Percentiles rank a stretch among this genome's conserved stretches.
Evolutionary conservation across 2,113 vertebrate genomes (phyloP).

Genomic region (Micronycteris hirsuta): DNA sequence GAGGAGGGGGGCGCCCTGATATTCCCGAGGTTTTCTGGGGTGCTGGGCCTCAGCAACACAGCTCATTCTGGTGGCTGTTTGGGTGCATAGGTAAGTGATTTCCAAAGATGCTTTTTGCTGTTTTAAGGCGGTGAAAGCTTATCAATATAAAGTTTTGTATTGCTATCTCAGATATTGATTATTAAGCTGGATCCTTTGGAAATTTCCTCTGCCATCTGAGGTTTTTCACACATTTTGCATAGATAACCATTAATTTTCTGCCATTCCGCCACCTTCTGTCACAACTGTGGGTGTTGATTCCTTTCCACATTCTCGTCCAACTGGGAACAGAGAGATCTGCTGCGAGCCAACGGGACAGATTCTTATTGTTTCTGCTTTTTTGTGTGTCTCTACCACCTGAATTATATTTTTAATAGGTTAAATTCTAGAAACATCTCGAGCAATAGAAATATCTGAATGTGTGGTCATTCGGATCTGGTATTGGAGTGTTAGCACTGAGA

Average conservation of each 20-base stretch:
- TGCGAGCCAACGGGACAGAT: not conserved
- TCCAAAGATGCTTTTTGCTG: not conserved
- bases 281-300: not conserved
- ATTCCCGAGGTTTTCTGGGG: not conserved
- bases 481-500: not conserved
- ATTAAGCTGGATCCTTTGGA: not conserved
- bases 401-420: not conserved
- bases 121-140: not conserved
- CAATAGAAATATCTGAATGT: not conserved
- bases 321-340: not conserved
- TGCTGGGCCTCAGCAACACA: not conserved
- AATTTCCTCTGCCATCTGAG: not conserved
- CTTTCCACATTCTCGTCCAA: not conserved
- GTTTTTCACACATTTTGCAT: not conserved
- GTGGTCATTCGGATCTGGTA: not conserved
- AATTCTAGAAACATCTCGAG: constrained; percentile 4
- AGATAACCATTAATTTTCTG: not conserved
- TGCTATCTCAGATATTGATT: not conserved
- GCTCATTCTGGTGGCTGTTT: not conserved
- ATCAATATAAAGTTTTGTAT: not conserved
- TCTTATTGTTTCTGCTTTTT: not conserved
- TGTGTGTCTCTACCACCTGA: not conserved
- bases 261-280: not conserved
- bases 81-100: not conserved
- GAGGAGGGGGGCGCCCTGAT: not conserved